phyloP scores from a whole-genome alignment of 1,140 invertebrate genomes.

The Theocolax elegans region DNA sequence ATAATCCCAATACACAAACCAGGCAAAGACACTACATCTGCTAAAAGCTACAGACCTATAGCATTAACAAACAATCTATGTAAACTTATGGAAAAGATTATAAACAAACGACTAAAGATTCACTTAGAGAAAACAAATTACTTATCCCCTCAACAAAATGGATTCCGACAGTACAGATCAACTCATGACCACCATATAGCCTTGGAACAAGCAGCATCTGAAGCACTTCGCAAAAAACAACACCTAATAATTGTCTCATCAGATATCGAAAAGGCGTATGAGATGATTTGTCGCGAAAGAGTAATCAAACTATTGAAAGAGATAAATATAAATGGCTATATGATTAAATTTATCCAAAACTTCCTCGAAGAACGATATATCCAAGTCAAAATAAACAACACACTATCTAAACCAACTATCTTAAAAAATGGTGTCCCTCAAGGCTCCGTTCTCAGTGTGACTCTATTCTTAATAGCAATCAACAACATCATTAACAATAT shows the following conservation, averaged over 20 bases:
- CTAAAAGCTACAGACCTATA: slow-evolving; percentile 48
- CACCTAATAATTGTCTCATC: slow-evolving; percentile 35
- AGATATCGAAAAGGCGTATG: slow-evolving; percentile 48
- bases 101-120: slow-evolving; percentile 42
- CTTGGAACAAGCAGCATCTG: slow-evolving; percentile 43
- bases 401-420: too few relatives aligned
- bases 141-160: slow-evolving; percentile 43
- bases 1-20: slow-evolving; percentile 56
- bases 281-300: background rate
- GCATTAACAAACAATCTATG: slow-evolving; percentile 52
- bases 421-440: too few relatives aligned
- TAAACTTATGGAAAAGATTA: slow-evolving; percentile 54
- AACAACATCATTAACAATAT: too few relatives aligned
- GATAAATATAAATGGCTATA: slow-evolving; percentile 18
- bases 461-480: too few relatives aligned
- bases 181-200: slow-evolving; percentile 45
- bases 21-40: slow-evolving; percentile 45
- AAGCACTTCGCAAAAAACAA: slow-evolving; percentile 46
- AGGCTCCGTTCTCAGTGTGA: too few relatives aligned
- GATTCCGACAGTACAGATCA: slow-evolving; percentile 46
- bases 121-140: slow-evolving; percentile 42
- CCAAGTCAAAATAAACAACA: too few relatives aligned
- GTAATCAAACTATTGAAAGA: slow-evolving; percentile 17
- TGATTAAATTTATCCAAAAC: slow-evolving; percentile 36
- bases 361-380: slow-evolving; percentile 21